These are phyloP conservation scores for Nasua narica DNA, from an alignment of 2,797 vertebrate species.

Conservation along the genomic window DNA sequence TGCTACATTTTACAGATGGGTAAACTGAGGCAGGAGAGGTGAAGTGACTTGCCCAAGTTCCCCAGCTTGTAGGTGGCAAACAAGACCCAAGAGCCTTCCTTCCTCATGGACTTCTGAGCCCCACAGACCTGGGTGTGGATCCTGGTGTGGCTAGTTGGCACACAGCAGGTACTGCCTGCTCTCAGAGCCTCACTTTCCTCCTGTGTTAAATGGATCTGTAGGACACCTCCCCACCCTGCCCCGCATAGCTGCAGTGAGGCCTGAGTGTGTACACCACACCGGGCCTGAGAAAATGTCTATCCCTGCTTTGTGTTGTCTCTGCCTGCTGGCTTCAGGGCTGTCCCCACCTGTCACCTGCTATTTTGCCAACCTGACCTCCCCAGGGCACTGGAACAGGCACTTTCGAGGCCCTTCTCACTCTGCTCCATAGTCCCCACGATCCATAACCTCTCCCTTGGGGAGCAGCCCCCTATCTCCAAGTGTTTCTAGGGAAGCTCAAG, in stretches of 20 bases:
- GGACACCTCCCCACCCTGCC: neutral
- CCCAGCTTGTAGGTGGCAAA: neutral
- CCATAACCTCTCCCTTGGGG: neutral
- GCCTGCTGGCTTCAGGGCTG: neutral
- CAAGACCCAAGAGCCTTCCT: neutral
- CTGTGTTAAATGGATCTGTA: neutral
- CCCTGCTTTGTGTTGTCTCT: neutral
- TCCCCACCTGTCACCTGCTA: neutral
- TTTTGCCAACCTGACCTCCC: neutral
- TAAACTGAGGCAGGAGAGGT: neutral
- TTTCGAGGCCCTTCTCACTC: neutral
- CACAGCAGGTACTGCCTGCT: neutral
- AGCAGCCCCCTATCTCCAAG: neutral
- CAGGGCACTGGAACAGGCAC: neutral
- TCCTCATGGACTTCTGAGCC: neutral
- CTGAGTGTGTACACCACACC: neutral
- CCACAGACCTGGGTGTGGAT: neutral
- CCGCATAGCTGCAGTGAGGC: neutral
- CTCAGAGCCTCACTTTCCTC: neutral
- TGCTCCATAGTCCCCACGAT: neutral
- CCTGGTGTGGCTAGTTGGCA: neutral
- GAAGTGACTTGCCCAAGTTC: neutral
- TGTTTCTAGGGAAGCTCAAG: neutral
- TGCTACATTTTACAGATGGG: neutral
- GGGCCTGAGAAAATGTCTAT: neutral